Base-by-base conservation (phyloP, 2,888 invertebrate genomes). In the Tipula lateralis region DNA sequence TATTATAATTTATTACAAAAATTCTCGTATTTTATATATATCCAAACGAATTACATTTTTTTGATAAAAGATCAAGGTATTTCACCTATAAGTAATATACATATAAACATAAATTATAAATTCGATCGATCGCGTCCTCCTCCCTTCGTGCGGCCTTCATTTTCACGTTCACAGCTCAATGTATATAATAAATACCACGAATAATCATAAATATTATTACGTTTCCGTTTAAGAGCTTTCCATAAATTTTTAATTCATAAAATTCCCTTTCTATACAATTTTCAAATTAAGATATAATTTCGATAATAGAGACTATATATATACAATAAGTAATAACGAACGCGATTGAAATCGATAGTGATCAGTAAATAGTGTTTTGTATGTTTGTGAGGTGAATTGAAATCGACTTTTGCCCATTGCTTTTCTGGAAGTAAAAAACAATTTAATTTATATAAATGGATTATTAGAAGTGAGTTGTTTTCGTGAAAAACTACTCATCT, bases 291-390 rank as follows among this genome's bases (percentile, higher is more conserved):
- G 66, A 66, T 66, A 24, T 24, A 66, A 24, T 66, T 66, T 24
- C 66, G 66, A 66, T 66, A 66, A 66, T 66, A 66, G 66, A 66
- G 66, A 66, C 24, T 24, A 66, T 24, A 66, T 24, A 66, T 66
- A 66, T n/a, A 66, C 24, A 66, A 66, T 66, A 66, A 66, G 24
- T 24, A 66, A 44, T 44, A 44, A 44, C 12, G 32, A 36, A 19
- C 24, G 66, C 66, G 66, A 66, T 66, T 66, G 66, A 66, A 66
- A 66, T 66, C 66, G 66, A 66, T 66, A 66, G 66, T 66, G 66
- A 66, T 66, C 66, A 66, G 66, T 66, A 66, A 66, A 66, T 66
- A 66, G 24, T 66, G 19, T 24, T 66, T 66, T 66, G 19, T 66
- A 24, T 66, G 2, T 66, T 1, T 66, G 66, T 19, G 44, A 19